Base-by-base conservation (phyloP, 1,140 invertebrate genomes). In the Euura saliciscinereae region DNA sequence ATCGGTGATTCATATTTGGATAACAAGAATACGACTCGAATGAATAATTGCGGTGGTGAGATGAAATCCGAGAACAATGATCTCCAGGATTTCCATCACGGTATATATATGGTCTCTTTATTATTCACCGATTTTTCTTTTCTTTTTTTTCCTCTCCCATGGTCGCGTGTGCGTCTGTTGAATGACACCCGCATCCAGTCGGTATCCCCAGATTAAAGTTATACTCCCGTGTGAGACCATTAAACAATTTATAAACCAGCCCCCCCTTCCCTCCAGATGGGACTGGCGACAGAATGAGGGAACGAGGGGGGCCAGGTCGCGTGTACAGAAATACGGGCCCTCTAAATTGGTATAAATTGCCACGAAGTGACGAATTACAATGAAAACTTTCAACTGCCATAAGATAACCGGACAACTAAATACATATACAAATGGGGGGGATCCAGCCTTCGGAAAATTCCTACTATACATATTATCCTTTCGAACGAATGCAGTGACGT, bases 281-380 rank as follows among this genome's bases (percentile, higher is more conserved):
- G 51, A 59, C 8, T 3, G 51, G 10, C 51, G 13, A 59, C 8
- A 59, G 51, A 59, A 59, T 11, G 51, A n/a, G 51, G 51, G 46
- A n/a, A 2, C 46, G n/a, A 51, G 46, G 46, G 51, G 51, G 51
- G 13, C 51, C 10, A 59, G 71, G 51, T 74, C 74, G 73, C 74
- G 73, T 73, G 71, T 73, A 72, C 74, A 75, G 74, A 79, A 81
- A 80, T 82, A 81, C 80, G 81, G 79, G 81, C 75, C 73, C 70
- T 51, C 51, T 71, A 75, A 82, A 82, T 81, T 82, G 78, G 74
- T 75, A 79, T 78, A 80, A 82, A 80, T 80, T 76, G 79, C 71
- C 73, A 67, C 67, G 75, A 46, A 69, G 45, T 69, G 74, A 78
- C 74, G 75, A 59, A 28, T 28, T 28, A 28, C 28, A 28, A 28